Evolutionary conservation across 1,140 invertebrate genomes (phyloP).

Genomic region (Ceratosolen fusciceps): DNA sequence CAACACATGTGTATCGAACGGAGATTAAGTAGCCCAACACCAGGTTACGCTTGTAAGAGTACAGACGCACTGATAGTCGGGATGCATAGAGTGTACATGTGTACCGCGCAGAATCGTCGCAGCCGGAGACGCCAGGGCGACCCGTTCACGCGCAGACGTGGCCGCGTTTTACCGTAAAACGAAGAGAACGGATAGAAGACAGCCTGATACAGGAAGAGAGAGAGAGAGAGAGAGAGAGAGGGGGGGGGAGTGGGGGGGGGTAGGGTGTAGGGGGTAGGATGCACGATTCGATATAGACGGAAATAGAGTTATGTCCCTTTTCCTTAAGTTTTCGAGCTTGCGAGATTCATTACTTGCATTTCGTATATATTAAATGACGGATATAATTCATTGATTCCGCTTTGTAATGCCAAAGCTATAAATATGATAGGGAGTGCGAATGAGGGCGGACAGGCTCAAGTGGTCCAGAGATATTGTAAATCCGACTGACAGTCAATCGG

Average conservation of each 20-base stretch:
- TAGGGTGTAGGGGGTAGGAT: too few relatives aligned
- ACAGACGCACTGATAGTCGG: neutral
- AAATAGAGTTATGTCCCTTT: conserved; percentile 38
- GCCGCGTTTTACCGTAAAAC: conserved; percentile 28
- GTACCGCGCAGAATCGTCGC: conserved; percentile 26
- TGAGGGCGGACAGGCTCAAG: too few relatives aligned
- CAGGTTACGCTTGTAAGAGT: neutral
- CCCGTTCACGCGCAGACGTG: conserved; percentile 14
- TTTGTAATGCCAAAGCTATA: too few relatives aligned
- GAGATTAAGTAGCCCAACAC: too few relatives aligned
- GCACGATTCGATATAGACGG: conserved; percentile 8
- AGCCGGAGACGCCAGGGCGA: neutral
- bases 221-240: neutral
- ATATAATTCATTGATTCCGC: too few relatives aligned
- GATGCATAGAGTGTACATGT: neutral
- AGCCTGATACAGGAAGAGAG: neutral
- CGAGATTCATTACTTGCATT: neutral
- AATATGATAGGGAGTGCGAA: too few relatives aligned
- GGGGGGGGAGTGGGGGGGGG: neutral
- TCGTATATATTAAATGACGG: neutral
- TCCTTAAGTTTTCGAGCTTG: neutral
- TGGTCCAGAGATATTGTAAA: too few relatives aligned
- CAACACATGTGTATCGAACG: neutral
- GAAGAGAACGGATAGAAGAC: neutral
- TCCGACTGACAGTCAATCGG: too few relatives aligned